Conservation (phyloP, 2,113 vertebrate genomes). For the Tretioscincus oriximinensis region DNA sequence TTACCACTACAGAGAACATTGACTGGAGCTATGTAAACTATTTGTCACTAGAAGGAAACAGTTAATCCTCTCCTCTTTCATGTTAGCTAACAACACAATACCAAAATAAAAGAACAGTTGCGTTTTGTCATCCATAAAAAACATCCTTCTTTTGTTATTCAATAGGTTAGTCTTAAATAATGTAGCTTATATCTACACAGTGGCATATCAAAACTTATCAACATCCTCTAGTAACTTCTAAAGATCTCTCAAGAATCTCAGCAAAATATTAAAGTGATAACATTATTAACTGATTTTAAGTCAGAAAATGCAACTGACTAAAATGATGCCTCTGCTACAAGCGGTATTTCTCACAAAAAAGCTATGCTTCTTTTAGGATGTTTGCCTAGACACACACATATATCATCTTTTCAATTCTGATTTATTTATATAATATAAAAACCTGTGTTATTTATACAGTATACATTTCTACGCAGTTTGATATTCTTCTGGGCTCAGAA, state of each 20-base stretch:
- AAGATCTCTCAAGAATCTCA: not conserved
- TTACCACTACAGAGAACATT: conserved; percentile 19
- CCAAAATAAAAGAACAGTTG: conserved; percentile 61
- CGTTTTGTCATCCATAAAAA: conserved; percentile 25
- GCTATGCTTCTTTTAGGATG: not conserved
- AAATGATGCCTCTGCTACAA: not conserved
- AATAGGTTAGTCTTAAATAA: not conserved
- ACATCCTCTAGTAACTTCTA: not conserved
- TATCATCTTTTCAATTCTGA: not conserved
- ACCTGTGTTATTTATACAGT: not conserved
- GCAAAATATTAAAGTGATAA: not conserved
- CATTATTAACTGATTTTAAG: not conserved
- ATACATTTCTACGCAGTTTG: not conserved
- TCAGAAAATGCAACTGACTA: not conserved
- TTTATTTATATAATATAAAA: no score
- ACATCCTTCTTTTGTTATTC: conserved; percentile 19
- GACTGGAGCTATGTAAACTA: conserved; percentile 19
- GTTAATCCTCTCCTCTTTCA: conserved; percentile 65
- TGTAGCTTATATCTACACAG: not conserved
- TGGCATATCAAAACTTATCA: not conserved
- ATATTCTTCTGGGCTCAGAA: no score
- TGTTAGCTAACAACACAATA: conserved; percentile 46
- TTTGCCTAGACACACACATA: not conserved
- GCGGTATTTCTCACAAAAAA: not conserved
- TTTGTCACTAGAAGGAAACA: conserved; percentile 57